Base-by-base conservation (phyloP, 1,140 invertebrate genomes). In the Brachionus manjavacas region DNA sequence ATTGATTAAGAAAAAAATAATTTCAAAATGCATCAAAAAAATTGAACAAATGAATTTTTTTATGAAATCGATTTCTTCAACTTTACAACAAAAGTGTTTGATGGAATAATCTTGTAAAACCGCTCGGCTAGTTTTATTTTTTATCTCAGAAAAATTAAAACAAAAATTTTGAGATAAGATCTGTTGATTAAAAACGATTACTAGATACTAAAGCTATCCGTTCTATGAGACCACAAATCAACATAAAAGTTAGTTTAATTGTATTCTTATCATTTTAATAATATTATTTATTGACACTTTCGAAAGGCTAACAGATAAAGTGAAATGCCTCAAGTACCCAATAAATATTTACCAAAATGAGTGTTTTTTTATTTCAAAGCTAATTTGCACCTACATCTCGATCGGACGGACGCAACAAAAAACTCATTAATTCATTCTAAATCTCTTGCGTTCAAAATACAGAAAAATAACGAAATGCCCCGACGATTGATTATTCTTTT, bases 271-370 rank as follows among this genome's bases (percentile, higher is more conserved):
- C 68, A 72, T 72, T 39, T 72, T 72, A 72, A 39, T 41, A 16
- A 41, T 16, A 72, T n/a, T n/a, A n/a, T 72, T 72, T 72, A 72
- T 41, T 72, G 68, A 72, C 68, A 72, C 68, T 72, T 31, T 31
- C 4, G 31, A 72, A 72, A 72, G 35, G 31, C 31, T 39, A 72
- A 39, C 39, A 16, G 68, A 72, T 72, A 72, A 72, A 72, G 35
- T 72, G 68, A 72, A 64, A 64, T 64, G 25, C 25, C 16, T 64
- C 55, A 64, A 68, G 52, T 60, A 60, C 20, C 16, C 52, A 60
- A 60, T 60, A 60, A 60, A 16, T 60, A 60, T 60, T 60, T 23
- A 3, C 52, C 52, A 60, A 16, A 60, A 60, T 20, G 52, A 60
- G 52, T 60, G 8, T 60, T 60, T 60, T 60, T 16, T 60, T 20